Evolutionary conservation across 2,888 invertebrate genomes (phyloP), one percentile per base, ranked within the genome.

Genomic region (Nemapogon koenigi): DNA sequence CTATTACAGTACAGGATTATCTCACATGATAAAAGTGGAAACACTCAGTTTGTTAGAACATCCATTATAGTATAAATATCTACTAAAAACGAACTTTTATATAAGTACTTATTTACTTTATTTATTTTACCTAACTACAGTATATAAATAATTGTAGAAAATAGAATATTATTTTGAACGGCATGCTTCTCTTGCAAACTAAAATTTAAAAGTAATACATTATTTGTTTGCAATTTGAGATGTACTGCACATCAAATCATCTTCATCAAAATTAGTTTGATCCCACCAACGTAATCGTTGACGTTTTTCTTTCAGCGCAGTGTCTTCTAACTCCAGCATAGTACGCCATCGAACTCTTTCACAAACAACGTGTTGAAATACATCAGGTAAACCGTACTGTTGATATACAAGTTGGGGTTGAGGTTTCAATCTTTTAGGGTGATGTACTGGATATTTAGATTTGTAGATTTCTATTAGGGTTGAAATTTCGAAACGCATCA

Each of bases 401-500:
- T 41, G 38, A 40, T 63, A 63, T 7, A 66, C 51, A 2, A 37
- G 30, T 14, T 31, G 41, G 3, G 55, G 37, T 25, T 51, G 48
- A 4, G 56, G 49, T 26, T 51, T 48, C 11, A 56, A 35, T 38
- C 60, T 51, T 35, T 57, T 53, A 7, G 55, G 57, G 42, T 62
- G 53, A 37, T 50, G 47, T 4, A 35, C 48, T 6, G 55, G 51
- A 43, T 58, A 62, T 35, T 55, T 55, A 0, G 65, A 61, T 48
- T 60, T 65, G 42, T 56, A 63, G 30, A 67, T 62, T 49, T 59
- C 50, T 15, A 52, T 30, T n/a, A 67, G 46, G 33, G 61, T 47
- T 0, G 49, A 43, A 26, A 38, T 42, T 49, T 67, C 66, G 35
- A 60, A 67, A 4, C 49, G 50, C 11, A 53, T 38, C 2, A 67